Evolutionary conservation across 2,113 vertebrate genomes (phyloP), one percentile per base, ranked within the genome.

Genomic region (Acanthisitta chloris): DNA sequence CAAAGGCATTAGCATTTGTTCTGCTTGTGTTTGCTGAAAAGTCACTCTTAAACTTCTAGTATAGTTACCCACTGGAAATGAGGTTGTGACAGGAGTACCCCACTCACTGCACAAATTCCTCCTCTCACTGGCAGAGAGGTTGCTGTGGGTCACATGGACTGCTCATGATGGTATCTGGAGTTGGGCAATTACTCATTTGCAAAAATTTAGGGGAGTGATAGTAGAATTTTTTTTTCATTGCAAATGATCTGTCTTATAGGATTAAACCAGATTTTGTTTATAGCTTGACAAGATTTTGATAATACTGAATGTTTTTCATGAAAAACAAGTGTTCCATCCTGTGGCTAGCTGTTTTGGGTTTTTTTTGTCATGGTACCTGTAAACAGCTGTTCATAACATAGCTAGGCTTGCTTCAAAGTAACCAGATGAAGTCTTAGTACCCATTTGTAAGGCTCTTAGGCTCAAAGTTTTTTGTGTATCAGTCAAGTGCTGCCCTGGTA

Each of bases 1-100:
- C 79, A 74, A 83, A 90, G 88, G 76, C 90, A 71, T 90, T 88
- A 83, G 45, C 67, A 46, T 93, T 95, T 88, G 59, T 93, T 88
- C 81, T 92, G 71, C 85, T 74, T 8, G 0, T 88, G 88, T 90
- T 88, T 93, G 85, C 92, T 90, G 86, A 93, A 95, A 93, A 88
- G 72, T 83, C 31, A 21, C 67, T 86, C 81, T 88, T 85, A 82
- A 80, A 86, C 62, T 62, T 71, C 51, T 91, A 14, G 31, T 42
- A 4, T 26, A 64, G 69, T 57, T 89, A 89, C 79, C 48, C 34
- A 51, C 34, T 94, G 59, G 79, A 86, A 80, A 74, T n/a, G 10
- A n/a, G 67, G 15, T 34, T 64, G 65, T 38, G 84, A 45, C 6
- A 65, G n/a, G 36, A 58, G 26, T 48, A 83, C 72, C 55, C 29